Conservation (phyloP, 2,888 invertebrate species). For the Callimorpha dominula region DNA sequence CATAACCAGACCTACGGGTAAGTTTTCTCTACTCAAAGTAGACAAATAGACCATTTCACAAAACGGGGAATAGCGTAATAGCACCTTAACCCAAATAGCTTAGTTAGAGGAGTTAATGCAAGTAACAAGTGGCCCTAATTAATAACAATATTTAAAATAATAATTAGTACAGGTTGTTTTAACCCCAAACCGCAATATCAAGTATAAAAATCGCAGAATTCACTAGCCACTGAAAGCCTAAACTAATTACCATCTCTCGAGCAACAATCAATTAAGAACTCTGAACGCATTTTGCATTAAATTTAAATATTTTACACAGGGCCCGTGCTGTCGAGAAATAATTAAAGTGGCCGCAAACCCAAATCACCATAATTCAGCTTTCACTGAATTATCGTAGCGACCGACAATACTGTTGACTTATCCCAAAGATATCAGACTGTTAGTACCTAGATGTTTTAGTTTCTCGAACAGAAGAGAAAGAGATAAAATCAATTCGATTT, state of each 20-base stretch:
- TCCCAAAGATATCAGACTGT: slow-evolving; percentile 18
- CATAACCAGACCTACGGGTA: too few relatives aligned
- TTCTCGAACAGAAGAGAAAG: neutral
- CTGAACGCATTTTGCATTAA: slow-evolving; percentile 64
- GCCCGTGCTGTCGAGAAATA: slow-evolving; percentile 55
- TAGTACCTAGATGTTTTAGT: slow-evolving; percentile 1
- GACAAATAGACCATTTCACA: too few relatives aligned
- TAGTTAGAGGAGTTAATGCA: too few relatives aligned
- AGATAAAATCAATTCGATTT: too few relatives aligned
- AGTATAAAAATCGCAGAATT: neutral
- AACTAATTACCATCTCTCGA: slow-evolving; percentile 31
- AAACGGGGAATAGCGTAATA: too few relatives aligned
- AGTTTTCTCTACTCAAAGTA: too few relatives aligned
- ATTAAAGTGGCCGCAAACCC: slow-evolving; percentile 66
- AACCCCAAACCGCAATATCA: neutral
- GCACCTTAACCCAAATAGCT: too few relatives aligned
- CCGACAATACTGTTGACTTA: slow-evolving; percentile 53
- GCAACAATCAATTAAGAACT: slow-evolving; percentile 53
- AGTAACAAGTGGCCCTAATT: too few relatives aligned
- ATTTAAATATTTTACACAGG: slow-evolving; percentile 70
- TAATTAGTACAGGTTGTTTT: neutral
- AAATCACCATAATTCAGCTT: slow-evolving; percentile 67
- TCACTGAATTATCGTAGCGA: slow-evolving; percentile 58
- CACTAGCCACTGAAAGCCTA: slow-evolving; percentile 8
- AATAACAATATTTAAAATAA: too few relatives aligned